A percentile compares a stretch with the other conserved stretches of the same genome.
These are phyloP conservation scores for Drosophila mimica DNA, from an alignment of 2,888 invertebrate species.

Conservation along the genomic window DNA sequence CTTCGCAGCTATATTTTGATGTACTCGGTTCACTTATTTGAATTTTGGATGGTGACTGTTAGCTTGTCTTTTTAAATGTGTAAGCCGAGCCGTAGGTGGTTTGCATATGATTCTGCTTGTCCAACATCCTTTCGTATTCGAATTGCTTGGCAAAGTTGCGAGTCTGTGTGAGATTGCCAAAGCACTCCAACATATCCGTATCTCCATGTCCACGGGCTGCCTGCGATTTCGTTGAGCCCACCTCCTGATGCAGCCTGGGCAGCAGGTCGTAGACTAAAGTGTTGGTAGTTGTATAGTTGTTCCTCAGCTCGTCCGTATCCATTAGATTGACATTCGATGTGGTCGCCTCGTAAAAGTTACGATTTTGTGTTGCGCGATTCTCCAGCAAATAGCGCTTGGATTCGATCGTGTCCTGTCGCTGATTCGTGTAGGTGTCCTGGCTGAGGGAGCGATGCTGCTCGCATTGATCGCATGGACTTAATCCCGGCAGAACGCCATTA, in stretches of 20 bases:
- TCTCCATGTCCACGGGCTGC: neutral
- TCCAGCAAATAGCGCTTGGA: conserved; percentile 11
- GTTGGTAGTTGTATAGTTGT: conserved; percentile 58
- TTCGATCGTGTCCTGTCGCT: neutral
- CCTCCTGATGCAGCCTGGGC: conserved; percentile 27
- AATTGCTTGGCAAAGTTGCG: conserved; percentile 9
- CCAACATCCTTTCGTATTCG: conserved; percentile 1
- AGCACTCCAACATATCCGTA: conserved; percentile 47
- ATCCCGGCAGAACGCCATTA: conserved; percentile 57
- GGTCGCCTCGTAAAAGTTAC: conserved; percentile 31
- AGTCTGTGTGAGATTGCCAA: conserved; percentile 54
- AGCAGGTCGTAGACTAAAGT: conserved; percentile 52
- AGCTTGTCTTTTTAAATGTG: neutral
- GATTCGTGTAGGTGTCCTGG: conserved; percentile 43
- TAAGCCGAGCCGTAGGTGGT: conserved; percentile 43
- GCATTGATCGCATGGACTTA: conserved; percentile 28
- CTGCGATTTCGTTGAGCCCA: neutral
- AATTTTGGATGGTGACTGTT: neutral
- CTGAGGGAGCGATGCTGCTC: conserved; percentile 50
- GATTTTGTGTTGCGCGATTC: conserved; percentile 28
- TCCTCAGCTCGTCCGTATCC: conserved; percentile 13
- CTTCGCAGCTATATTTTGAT: conserved; percentile 33
- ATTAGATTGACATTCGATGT: conserved; percentile 25
- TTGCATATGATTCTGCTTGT: conserved; percentile 5
- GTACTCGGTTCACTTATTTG: conserved; percentile 5